Percentiles rank a stretch among this genome's conserved stretches.
These are phyloP conservation scores for Sciurus niger DNA, from an alignment of 2,113 vertebrate genomes.

Conservation along the genomic window DNA sequence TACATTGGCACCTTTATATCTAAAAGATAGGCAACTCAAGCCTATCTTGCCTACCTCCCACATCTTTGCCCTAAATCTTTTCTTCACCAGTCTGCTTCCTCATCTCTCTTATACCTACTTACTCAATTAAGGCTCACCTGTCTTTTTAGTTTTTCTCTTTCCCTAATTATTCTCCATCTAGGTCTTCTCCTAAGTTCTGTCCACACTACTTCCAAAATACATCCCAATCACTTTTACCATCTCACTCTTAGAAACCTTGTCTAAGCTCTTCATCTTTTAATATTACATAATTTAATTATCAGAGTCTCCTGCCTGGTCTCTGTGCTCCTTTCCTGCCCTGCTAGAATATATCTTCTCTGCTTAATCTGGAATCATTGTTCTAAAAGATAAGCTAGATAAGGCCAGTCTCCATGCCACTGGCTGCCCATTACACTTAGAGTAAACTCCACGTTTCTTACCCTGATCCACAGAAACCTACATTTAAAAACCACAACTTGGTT, in stretches of 20 bases:
- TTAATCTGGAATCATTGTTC: neutral
- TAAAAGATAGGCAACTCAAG: neutral
- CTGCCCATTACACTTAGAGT: neutral
- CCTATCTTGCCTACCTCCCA: neutral
- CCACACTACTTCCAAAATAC: neutral
- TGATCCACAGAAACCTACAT: neutral
- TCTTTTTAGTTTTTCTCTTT: conserved; percentile 14
- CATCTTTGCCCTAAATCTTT: neutral
- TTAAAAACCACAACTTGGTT: neutral
- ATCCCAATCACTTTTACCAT: neutral
- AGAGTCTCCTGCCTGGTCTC: neutral
- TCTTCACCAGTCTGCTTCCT: neutral
- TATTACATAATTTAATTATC: neutral
- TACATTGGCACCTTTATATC: neutral
- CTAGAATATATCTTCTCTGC: neutral
- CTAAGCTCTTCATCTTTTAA: neutral
- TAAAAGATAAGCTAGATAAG: neutral
- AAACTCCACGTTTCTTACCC: neutral
- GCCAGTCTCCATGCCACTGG: neutral
- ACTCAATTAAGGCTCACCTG: neutral
- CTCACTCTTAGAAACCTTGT: neutral
- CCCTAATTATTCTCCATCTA: neutral
- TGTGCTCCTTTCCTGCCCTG: neutral
- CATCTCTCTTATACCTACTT: neutral
- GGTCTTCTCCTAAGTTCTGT: neutral